Conservation (phyloP, 2,888 invertebrate species). For the Coleophora flavipennella region DNA sequence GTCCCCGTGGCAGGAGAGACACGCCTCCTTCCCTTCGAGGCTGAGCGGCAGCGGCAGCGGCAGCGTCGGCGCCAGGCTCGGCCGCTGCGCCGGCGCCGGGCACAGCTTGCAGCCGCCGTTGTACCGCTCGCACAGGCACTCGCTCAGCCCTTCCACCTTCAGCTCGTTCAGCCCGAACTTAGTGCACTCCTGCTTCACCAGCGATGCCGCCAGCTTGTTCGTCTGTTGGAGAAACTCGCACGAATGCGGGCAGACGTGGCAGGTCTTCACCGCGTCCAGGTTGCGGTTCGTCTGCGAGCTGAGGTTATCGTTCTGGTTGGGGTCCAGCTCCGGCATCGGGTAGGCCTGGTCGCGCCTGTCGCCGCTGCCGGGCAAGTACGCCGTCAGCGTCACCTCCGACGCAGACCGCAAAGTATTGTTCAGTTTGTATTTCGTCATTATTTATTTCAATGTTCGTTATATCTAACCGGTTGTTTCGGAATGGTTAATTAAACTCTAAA, state of each 20-base stretch:
- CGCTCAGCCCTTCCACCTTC: constrained; percentile 46
- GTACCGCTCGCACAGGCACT: constrained; percentile 59
- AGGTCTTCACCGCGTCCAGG: constrained; percentile 29
- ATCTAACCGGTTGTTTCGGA: background rate
- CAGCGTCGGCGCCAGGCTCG: constrained; percentile 35
- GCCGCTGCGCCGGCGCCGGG: constrained; percentile 47
- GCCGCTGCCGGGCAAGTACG: constrained; percentile 51
- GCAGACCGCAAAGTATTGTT: constrained; percentile 53
- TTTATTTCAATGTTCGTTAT: constrained; percentile 9
- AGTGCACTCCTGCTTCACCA: constrained; percentile 42
- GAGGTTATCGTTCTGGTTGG: constrained; percentile 44
- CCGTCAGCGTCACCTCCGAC: constrained; percentile 59
- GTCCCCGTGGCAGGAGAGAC: constrained; percentile 38
- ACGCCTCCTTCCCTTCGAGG: constrained; percentile 41
- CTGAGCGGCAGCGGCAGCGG: constrained; percentile 19
- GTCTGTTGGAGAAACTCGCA: constrained; percentile 43
- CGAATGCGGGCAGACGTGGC: constrained; percentile 44
- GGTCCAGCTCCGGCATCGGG: constrained; percentile 34
- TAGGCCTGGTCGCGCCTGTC: constrained; percentile 33
- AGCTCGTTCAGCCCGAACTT: constrained; percentile 57
- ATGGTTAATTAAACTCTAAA: constrained; percentile 24
- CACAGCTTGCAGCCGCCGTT: constrained; percentile 64
- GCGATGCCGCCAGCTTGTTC: constrained; percentile 38
- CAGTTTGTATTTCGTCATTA: constrained; percentile 72
- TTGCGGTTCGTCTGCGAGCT: constrained; percentile 42